Evolutionary conservation across 2,113 vertebrate species (phyloP).

Genomic region (Hippocampus comes): DNA sequence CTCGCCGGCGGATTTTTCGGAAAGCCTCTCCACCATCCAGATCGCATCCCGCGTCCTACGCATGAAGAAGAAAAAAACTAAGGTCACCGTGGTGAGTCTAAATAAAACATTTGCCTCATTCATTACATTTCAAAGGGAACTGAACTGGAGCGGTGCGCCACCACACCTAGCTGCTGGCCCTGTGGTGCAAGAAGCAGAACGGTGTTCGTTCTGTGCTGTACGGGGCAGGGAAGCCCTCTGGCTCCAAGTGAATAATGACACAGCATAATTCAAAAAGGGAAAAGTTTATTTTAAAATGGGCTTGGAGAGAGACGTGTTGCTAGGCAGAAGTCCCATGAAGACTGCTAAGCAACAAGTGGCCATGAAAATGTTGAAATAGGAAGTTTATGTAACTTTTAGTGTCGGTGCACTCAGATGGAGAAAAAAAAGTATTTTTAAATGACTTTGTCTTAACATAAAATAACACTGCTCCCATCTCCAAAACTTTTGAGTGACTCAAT

Average conservation of each 20-base stretch:
- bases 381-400: no score
- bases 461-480: not conserved
- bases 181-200: not conserved
- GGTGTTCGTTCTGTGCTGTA: not conserved
- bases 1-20: slow-evolving; percentile 83
- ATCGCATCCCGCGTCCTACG: slow-evolving; percentile 91
- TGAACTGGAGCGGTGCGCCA: not conserved
- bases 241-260: not conserved
- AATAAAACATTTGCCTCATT: slow-evolving; percentile 15
- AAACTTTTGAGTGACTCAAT: not conserved
- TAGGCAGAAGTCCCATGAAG: not conserved
- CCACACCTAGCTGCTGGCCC: not conserved
- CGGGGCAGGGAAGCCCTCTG: not conserved
- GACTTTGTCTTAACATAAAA: not conserved
- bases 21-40: slow-evolving; percentile 96
- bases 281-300: not conserved
- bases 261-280: not conserved
- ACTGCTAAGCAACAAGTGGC: not conserved
- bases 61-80: slow-evolving; percentile 99
- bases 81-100: slow-evolving; percentile 80
- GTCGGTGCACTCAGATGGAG: no score
- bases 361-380: not conserved
- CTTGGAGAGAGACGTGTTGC: not conserved
- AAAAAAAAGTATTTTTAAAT: no score
- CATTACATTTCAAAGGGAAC: not conserved